Percentiles rank a stretch among this genome's conserved stretches.
phyloP scores from a whole-genome alignment of 1,140 invertebrate species.

The Sinella curviseta region DNA sequence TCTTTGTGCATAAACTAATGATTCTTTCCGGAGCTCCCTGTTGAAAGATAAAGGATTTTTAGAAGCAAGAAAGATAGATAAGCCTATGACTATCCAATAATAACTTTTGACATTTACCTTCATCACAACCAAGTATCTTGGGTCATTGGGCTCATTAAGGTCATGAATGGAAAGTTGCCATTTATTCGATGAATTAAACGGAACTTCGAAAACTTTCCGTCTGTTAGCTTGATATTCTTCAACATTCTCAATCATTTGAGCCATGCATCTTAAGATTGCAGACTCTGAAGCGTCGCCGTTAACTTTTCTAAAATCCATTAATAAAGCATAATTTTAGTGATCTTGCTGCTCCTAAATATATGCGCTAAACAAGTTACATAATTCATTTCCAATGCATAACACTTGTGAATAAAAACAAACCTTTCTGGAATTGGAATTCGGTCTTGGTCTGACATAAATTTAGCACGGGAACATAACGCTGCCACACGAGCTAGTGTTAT shows the following conservation, averaged over 20 bases:
- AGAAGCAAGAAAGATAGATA: neutral
- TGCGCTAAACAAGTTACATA: neutral
- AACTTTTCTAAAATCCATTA: constrained; percentile 55
- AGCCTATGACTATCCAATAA: neutral
- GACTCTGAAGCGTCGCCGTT: constrained; percentile 66
- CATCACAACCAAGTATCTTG: constrained; percentile 65
- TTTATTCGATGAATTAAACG: constrained; percentile 70
- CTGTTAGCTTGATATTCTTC: constrained; percentile 59
- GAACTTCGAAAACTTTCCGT: constrained; percentile 67
- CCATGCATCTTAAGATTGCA: constrained; percentile 65
- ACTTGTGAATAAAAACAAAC: neutral
- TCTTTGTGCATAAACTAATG: constrained; percentile 63
- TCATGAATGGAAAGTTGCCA: constrained; percentile 48
- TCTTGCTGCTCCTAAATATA: neutral
- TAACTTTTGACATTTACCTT: constrained; percentile 50
- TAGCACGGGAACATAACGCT: constrained; percentile 92
- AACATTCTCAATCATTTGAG: constrained; percentile 61
- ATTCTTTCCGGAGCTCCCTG: constrained; percentile 68
- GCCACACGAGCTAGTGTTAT: constrained; percentile 87
- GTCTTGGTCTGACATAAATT: constrained; percentile 93
- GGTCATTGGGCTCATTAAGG: constrained; percentile 55
- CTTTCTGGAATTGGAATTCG: constrained; percentile 85
- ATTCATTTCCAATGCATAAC: neutral
- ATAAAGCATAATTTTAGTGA: neutral
- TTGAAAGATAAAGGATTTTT: constrained; percentile 3